Conservation (phyloP, 2,888 invertebrate genomes). For the Globia sparganii region DNA sequence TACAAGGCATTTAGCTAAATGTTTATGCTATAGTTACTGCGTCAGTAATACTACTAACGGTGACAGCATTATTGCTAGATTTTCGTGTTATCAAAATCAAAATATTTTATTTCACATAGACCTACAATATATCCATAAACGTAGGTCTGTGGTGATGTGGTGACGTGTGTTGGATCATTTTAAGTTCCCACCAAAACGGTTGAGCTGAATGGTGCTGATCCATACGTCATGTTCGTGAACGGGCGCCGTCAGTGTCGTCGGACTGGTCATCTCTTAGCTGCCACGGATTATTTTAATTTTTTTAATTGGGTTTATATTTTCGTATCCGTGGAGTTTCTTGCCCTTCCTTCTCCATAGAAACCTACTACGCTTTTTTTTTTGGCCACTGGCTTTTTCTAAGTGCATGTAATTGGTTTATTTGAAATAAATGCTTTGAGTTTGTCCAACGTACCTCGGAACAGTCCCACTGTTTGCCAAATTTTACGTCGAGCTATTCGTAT, state of each 20-base stretch:
- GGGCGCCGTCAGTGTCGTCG: too few relatives aligned
- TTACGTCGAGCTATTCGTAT: background rate
- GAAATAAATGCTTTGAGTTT: background rate
- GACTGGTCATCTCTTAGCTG: background rate
- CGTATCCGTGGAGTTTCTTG: background rate
- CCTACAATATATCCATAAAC: background rate
- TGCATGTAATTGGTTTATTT: background rate
- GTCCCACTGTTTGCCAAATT: background rate
- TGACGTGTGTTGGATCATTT: too few relatives aligned
- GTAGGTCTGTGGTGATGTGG: background rate
- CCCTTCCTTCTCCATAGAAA: background rate
- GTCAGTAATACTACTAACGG: constrained; percentile 11
- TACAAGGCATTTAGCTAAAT: constrained; percentile 1
- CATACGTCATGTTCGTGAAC: background rate
- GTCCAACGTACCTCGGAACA: background rate
- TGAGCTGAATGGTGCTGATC: background rate
- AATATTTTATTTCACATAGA: background rate
- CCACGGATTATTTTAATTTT: background rate
- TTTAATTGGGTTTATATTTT: background rate
- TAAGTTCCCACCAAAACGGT: background rate
- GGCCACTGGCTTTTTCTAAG: background rate
- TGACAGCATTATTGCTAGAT: background rate
- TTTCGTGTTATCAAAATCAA: constrained; percentile 9
- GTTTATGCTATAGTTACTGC: background rate
- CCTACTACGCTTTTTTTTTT: background rate